Base-by-base conservation (phyloP, 2,113 vertebrate genomes). In the Crotophaga sulcirostris region DNA sequence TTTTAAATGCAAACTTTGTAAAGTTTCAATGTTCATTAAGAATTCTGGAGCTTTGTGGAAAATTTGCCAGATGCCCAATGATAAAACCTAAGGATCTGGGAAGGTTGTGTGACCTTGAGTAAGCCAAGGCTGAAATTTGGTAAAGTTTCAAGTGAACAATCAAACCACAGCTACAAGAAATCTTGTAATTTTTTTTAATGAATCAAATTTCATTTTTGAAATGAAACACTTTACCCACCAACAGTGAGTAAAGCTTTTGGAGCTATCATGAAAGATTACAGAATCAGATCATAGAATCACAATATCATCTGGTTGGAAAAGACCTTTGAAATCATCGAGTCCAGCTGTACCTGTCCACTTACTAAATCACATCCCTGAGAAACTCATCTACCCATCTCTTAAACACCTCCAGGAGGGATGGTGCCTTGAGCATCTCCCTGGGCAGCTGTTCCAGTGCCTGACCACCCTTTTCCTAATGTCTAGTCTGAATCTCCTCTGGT, bases 11-110 rank as follows among this genome's bases (percentile, higher is more conserved):
- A 82, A 79, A 67, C 10, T 44, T 58, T 47, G 28, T 83, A n/a
- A 84, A 67, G 36, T 64, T 76, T 64, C 52, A 62, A 28, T 40
- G 38, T 44, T 75, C 54, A 26, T 73, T 83, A 56, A 69, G 74
- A 80, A 42, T 12, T 69, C 63, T 76, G 31, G 33, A 80, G 34
- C 23, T 90, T 76, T 86, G 31, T 83, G 63, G 63, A 77, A 66
- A 90, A 76, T 19, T 58, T 90, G 9, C 40, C 58, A 58, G 26
- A 73, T 58, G 16, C 24, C 31, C 33, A 60, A 3, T 66, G 24
- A n/a, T 76, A 92, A 92, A 95, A 84, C 33, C n/a, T 49, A 77
- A 90, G 63, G 55, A 58, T 83, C 93, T 86, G 73, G 63, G 36
- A 91, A 94, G 52, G 59, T 51, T 1, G 0, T 10, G 26, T 73